Conservation (phyloP, 2,797 vertebrate genomes). For the Malacoctenus gilli region DNA sequence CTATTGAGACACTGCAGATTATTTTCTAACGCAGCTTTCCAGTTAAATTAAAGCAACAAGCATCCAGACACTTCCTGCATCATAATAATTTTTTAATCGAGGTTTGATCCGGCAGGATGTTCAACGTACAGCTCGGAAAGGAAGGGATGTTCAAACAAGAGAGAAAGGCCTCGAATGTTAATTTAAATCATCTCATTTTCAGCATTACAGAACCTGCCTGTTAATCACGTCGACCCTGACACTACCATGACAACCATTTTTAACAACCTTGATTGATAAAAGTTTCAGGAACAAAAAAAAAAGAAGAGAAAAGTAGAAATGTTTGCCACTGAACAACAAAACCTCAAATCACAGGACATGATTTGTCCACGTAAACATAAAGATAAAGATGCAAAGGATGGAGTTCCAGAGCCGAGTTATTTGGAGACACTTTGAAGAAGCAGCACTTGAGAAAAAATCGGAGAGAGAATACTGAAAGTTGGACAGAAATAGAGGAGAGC, state of each 20-base stretch:
- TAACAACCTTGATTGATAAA: conserved; percentile 29
- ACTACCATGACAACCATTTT: conserved; percentile 32
- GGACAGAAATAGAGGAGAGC: conserved; percentile 47
- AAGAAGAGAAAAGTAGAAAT: conserved; percentile 21
- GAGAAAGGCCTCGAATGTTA: conserved; percentile 45
- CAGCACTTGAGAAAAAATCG: conserved; percentile 74
- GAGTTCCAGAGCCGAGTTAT: conserved; percentile 60
- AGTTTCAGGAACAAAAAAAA: conserved; percentile 31
- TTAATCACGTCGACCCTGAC: conserved; percentile 35
- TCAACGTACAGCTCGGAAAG: conserved; percentile 23
- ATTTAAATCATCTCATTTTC: conserved; percentile 36
- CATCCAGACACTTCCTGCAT: conserved; percentile 50
- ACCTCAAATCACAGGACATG: conserved; percentile 39
- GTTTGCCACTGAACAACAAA: conserved; percentile 31
- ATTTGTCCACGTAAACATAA: conserved; percentile 56
- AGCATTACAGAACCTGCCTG: conserved; percentile 52
- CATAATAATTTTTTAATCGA: conserved; percentile 41
- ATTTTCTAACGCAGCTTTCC: conserved; percentile 24
- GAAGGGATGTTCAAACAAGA: conserved; percentile 29
- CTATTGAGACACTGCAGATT: conserved; percentile 24
- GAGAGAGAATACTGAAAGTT: conserved; percentile 61
- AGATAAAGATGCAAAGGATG: conserved; percentile 52
- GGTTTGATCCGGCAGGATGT: conserved; percentile 33
- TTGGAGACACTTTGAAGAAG: conserved; percentile 72
- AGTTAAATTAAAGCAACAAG: conserved; percentile 48